phyloP scores from a whole-genome alignment of 2,113 vertebrate species.

The Phalacrocorax aristotelis region DNA sequence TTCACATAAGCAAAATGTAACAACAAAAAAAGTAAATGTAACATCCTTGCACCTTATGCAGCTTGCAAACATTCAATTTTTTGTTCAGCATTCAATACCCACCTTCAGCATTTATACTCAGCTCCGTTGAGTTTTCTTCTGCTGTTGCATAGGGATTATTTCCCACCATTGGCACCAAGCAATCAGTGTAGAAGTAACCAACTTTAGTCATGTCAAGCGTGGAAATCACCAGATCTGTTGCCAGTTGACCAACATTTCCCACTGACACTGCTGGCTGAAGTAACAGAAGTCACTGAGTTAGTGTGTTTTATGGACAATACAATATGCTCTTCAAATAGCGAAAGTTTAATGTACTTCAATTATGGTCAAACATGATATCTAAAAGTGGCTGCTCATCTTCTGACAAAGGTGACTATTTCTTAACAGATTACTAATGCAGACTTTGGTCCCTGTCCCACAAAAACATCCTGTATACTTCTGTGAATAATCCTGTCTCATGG shows the following conservation, averaged over 20 bases:
- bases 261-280: conserved; percentile 93
- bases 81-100: not conserved
- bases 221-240: conserved; percentile 90
- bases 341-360: not conserved
- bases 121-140: conserved; percentile 78
- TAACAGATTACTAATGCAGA: not conserved
- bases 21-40: not conserved
- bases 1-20: not conserved
- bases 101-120: conserved; percentile 93
- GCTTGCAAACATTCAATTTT: not conserved
- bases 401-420: not conserved
- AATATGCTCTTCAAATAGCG: not conserved
- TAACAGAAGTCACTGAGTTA: not conserved
- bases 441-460: not conserved
- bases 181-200: conserved; percentile 91
- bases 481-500: not conserved
- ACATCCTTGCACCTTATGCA: not conserved
- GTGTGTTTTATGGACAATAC: not conserved
- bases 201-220: conserved; percentile 85
- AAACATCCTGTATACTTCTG: not conserved
- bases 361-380: not conserved
- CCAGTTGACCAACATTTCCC: conserved; percentile 94
- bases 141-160: conserved; percentile 88
- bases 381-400: not conserved
- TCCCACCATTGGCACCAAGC: conserved; percentile 92